Percentiles rank a stretch among this genome's conserved stretches.
Evolutionary conservation across 2,113 vertebrate genomes (phyloP).

Genomic region (Leucopsar rothschildi): DNA sequence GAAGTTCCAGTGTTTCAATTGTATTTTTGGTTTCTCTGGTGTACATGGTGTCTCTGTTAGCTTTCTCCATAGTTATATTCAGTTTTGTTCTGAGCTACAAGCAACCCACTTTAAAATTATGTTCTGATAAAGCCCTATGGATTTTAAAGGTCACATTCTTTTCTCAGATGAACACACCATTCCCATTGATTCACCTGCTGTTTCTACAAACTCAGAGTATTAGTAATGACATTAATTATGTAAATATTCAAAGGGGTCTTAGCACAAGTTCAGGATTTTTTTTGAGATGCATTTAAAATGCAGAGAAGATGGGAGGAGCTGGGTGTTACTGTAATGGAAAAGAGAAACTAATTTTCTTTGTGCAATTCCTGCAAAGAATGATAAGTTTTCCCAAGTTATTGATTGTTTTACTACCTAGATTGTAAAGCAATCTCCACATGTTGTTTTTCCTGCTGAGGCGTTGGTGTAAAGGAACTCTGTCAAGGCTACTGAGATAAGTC

Average conservation of each 20-base stretch:
- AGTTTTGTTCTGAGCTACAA: background rate
- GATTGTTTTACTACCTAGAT: slow-evolving; percentile 1
- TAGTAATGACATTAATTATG: slow-evolving; percentile 55
- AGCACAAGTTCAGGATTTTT: slow-evolving; percentile 36
- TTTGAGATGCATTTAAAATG: background rate
- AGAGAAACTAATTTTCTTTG: background rate
- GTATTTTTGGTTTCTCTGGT: background rate
- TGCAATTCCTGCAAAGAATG: background rate
- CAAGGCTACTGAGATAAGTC: background rate
- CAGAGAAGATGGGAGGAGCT: background rate
- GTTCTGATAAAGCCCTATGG: background rate
- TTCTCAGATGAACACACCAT: background rate
- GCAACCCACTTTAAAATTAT: background rate
- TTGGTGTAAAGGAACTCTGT: background rate
- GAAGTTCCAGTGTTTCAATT: background rate
- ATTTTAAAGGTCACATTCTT: slow-evolving; percentile 47
- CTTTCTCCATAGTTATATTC: background rate
- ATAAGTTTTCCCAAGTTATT: slow-evolving; percentile 8
- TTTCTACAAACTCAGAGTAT: slow-evolving; percentile 21
- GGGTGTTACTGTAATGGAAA: background rate
- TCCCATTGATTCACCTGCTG: slow-evolving; percentile 39
- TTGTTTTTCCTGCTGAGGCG: background rate
- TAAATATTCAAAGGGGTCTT: slow-evolving; percentile 44
- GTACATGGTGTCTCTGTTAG: background rate
- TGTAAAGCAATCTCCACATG: background rate